These are phyloP conservation scores for Chondrilla cf. caribensis DNA, from an alignment of 37 sponge, comb jelly and placozoan species.

Conservation along the genomic window DNA sequence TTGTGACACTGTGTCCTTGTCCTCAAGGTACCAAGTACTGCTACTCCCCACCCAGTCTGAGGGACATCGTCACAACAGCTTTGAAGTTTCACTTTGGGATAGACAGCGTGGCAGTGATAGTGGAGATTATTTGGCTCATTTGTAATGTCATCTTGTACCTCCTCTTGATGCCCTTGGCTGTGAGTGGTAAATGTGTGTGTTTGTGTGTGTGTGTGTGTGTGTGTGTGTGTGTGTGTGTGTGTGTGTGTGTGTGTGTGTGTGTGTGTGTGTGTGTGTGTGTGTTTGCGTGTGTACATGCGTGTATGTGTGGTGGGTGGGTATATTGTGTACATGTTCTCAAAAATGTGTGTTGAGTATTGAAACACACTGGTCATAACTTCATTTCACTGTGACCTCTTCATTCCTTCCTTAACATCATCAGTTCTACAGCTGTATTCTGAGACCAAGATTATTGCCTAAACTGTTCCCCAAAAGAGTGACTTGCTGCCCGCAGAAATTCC, in stretches of 20 bases:
- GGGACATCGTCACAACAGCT: background rate
- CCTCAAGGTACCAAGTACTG: slow-evolving; percentile 3
- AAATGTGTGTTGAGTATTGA: background rate
- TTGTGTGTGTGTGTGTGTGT: too few species aligned
- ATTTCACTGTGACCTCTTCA: background rate
- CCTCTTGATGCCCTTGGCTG: background rate
- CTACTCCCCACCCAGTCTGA: background rate
- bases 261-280: too few species aligned
- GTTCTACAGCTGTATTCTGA: background rate
- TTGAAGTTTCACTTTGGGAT: background rate
- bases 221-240: too few species aligned
- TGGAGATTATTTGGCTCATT: background rate
- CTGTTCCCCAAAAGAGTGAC: background rate
- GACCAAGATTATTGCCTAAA: background rate
- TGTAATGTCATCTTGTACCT: background rate
- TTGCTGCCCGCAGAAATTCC: background rate
- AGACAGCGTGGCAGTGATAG: background rate
- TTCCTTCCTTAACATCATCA: background rate
- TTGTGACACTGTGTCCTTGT: too few species aligned
- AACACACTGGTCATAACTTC: too few species aligned
- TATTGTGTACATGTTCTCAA: too few species aligned
- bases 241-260: too few species aligned
- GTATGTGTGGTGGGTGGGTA: too few species aligned
- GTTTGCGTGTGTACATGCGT: too few species aligned
- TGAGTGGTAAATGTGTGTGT: background rate